Evolutionary conservation across 2,888 invertebrate species (phyloP).

Genomic region (Morinoia aosen): DNA sequence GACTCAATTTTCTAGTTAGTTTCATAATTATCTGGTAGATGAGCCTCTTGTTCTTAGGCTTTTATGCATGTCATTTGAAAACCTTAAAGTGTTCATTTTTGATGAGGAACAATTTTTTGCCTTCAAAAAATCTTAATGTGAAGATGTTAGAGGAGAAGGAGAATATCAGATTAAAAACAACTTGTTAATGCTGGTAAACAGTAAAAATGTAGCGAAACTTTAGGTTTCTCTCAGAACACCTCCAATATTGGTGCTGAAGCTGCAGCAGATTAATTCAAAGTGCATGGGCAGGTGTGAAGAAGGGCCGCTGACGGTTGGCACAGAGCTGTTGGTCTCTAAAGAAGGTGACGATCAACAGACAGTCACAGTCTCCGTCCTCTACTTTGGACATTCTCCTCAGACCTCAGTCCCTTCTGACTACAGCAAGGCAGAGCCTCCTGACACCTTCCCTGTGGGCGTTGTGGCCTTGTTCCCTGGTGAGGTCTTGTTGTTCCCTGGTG

Average conservation of each 20-base stretch:
- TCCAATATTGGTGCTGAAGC: background rate
- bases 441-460: background rate
- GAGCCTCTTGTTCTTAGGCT: no score
- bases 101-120: background rate
- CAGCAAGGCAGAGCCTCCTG: background rate
- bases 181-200: no score
- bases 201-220: background rate
- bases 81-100: background rate
- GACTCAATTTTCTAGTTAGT: no score
- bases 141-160: no score
- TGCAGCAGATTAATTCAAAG: background rate
- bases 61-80: no score
- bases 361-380: background rate
- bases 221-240: background rate
- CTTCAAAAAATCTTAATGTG: background rate
- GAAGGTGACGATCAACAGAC: background rate
- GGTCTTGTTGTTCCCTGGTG: background rate
- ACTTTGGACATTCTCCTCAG: background rate
- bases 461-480: slow-evolving; percentile 13
- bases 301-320: background rate
- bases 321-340: background rate
- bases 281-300: background rate
- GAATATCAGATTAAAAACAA: no score
- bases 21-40: no score
- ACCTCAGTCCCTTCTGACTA: background rate